These are phyloP conservation scores for Drosophila parthenogenetica DNA, from an alignment of 2,888 invertebrate species.

Conservation along the genomic window DNA sequence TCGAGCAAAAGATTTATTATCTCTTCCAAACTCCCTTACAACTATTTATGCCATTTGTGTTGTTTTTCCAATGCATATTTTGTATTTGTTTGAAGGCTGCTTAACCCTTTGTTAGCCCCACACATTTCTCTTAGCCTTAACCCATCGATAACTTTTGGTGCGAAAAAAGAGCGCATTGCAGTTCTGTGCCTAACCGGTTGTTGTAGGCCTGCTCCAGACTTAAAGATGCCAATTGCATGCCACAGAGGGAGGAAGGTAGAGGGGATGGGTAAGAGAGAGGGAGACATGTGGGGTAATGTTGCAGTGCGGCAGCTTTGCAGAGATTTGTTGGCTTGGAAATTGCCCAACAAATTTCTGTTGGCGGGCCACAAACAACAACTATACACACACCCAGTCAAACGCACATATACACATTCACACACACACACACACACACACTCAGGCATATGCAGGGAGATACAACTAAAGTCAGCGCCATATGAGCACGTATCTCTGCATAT, in stretches of 20 bases:
- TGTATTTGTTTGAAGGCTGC: not conserved
- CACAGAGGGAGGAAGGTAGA: not conserved
- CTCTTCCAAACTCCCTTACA: no score
- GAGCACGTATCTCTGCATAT: slow-evolving; percentile 72
- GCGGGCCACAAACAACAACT: slow-evolving; percentile 73
- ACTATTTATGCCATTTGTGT: no score
- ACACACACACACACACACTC: slow-evolving; percentile 7
- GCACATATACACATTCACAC: slow-evolving; percentile 13
- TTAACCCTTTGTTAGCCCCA: not conserved
- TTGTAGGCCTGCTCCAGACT: slow-evolving; percentile 9
- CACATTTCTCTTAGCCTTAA: not conserved
- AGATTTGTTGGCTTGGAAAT: slow-evolving; percentile 82
- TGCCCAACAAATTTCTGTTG: slow-evolving; percentile 81
- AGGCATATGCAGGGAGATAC: not conserved
- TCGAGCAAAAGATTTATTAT: not conserved
- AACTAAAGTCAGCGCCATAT: slow-evolving; percentile 46
- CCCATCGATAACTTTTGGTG: slow-evolving; percentile 2
- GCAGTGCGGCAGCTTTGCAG: slow-evolving; percentile 74
- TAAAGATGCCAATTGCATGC: slow-evolving; percentile 1
- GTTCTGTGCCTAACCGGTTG: slow-evolving; percentile 15
- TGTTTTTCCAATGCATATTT: no score
- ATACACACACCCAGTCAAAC: slow-evolving; percentile 10
- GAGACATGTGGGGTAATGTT: slow-evolving; percentile 22
- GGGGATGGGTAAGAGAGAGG: not conserved
- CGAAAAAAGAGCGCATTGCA: slow-evolving; percentile 18